Evolutionary conservation across 2,888 invertebrate species (phyloP).

Genomic region (Pristionchus arcanus): DNA sequence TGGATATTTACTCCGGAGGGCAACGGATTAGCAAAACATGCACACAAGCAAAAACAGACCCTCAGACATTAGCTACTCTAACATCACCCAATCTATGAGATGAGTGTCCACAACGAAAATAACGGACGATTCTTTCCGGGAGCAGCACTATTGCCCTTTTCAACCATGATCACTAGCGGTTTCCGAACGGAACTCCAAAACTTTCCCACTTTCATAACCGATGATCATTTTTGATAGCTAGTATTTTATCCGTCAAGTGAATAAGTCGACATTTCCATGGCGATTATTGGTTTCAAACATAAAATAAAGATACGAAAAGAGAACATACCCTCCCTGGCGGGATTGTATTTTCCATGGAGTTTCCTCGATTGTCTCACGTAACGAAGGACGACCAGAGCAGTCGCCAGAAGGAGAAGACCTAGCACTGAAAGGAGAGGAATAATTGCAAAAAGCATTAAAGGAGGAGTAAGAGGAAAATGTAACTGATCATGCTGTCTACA

Average conservation of each 20-base stretch:
- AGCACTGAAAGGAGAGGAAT: background rate
- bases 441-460: too few relatives aligned
- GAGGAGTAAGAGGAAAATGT: too few relatives aligned
- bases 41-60: background rate
- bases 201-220: too few relatives aligned
- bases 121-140: background rate
- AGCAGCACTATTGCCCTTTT: background rate
- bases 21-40: background rate
- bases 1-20: background rate
- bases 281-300: background rate
- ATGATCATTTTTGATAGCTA: too few relatives aligned
- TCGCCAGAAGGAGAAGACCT: conserved; percentile 8
- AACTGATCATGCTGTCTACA: too few relatives aligned
- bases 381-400: conserved; percentile 40
- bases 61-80: background rate
- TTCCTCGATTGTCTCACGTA: conserved; percentile 57
- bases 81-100: background rate
- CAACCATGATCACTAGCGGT: too few relatives aligned
- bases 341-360: conserved; percentile 59
- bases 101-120: background rate
- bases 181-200: too few relatives aligned
- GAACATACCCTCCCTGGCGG: conserved; percentile 55
- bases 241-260: too few relatives aligned
- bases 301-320: background rate
- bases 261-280: too few relatives aligned